phyloP scores from a whole-genome alignment of 2,797 vertebrate species.

The Ficedula albicollis region DNA sequence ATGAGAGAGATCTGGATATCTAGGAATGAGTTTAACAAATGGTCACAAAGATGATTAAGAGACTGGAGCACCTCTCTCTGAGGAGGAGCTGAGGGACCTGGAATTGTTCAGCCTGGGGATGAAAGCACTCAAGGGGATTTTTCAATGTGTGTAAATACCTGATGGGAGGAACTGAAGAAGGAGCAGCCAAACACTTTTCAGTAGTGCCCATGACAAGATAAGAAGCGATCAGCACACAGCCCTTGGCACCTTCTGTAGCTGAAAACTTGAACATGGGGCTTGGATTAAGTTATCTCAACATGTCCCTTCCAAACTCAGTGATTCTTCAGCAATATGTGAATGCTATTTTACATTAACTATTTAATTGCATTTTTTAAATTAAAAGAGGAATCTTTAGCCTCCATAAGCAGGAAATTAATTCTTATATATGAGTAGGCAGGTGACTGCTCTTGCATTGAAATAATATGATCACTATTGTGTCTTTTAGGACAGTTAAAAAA shows the following conservation, averaged over 20 bases:
- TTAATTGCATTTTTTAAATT: accelerated
- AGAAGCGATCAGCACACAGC: background rate
- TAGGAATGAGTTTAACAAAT: background rate
- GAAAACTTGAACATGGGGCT: background rate
- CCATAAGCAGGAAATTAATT: background rate
- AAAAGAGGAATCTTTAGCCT: background rate
- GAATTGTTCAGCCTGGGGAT: background rate
- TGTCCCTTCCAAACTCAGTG: background rate
- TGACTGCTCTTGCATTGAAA: background rate
- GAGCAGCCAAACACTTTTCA: background rate
- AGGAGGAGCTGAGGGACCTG: background rate
- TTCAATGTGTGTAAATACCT: background rate
- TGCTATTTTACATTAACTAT: background rate
- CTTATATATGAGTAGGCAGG: background rate
- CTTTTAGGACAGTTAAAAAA: background rate
- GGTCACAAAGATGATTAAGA: background rate
- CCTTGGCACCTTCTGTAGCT: background rate
- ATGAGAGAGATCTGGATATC: background rate
- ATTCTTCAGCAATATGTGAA: background rate
- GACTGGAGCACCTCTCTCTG: background rate
- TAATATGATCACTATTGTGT: background rate
- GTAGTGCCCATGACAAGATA: background rate
- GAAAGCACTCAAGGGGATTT: background rate
- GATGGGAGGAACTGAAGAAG: background rate
- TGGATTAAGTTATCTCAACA: background rate